phyloP scores from a whole-genome alignment of 2,113 vertebrate species.

The Phylloscopus trochilus region DNA sequence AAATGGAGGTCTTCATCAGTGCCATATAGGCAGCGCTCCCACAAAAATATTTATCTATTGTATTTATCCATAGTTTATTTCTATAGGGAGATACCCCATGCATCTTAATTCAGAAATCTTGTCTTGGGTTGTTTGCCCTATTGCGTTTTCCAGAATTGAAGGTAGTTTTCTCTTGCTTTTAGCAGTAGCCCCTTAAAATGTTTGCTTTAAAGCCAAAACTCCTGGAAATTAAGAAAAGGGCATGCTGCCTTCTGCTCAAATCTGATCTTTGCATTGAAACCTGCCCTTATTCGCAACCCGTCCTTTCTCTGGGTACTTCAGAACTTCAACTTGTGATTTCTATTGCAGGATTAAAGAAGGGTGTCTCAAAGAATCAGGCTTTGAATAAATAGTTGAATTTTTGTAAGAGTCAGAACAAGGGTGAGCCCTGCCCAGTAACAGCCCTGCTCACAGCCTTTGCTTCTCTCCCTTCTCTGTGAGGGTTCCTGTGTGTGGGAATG shows the following conservation, averaged over 20 bases:
- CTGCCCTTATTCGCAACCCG: not conserved
- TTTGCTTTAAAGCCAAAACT: not conserved
- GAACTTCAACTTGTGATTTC: not conserved
- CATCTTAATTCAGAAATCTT: not conserved
- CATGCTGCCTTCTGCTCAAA: not conserved
- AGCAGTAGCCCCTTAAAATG: not conserved
- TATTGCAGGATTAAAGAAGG: not conserved
- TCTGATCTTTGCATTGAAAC: not conserved
- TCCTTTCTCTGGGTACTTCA: not conserved
- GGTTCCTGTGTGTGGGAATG: not conserved
- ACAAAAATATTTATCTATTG: not conserved
- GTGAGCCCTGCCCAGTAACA: not conserved
- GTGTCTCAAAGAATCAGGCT: not conserved
- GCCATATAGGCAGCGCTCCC: not conserved
- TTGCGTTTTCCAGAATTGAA: not conserved
- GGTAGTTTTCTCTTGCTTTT: not conserved
- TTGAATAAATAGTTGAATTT: not conserved
- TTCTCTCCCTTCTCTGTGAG: not conserved
- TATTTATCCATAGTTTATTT: not conserved
- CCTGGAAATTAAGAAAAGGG: not conserved
- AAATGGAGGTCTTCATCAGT: not conserved
- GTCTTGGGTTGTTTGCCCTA: not conserved
- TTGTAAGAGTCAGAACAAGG: not conserved
- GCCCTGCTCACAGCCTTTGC: not conserved
- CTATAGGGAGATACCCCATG: not conserved